phyloP scores from a whole-genome alignment of 2,888 invertebrate genomes.

The Brassicogethes aeneus region DNA sequence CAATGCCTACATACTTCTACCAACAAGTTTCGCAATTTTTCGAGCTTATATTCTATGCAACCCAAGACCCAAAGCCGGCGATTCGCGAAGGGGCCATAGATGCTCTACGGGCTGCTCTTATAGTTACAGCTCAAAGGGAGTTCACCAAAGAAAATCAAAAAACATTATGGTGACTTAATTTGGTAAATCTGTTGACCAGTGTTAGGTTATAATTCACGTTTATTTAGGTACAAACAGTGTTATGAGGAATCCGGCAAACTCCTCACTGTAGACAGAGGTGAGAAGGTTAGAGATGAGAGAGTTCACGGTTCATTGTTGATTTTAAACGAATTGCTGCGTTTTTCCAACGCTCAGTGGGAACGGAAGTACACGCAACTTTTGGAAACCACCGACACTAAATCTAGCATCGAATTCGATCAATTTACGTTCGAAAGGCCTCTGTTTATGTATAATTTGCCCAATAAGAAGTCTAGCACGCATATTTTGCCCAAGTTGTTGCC shows the following conservation, averaged over 20 bases:
- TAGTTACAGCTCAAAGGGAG: constrained; percentile 93
- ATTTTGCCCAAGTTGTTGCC: constrained; percentile 44
- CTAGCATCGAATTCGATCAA: constrained; percentile 26
- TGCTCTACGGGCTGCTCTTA: constrained; percentile 87
- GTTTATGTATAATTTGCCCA: constrained; percentile 41
- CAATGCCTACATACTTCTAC: constrained; percentile 95
- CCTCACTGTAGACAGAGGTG: constrained; percentile 65
- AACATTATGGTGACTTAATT: not conserved
- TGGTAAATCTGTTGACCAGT: too few species aligned
- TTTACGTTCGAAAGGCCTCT: constrained; percentile 29
- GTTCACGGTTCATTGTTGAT: constrained; percentile 89
- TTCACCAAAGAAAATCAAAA: constrained; percentile 79
- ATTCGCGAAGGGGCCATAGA: constrained; percentile 91
- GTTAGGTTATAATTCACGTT: too few species aligned
- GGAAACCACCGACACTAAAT: constrained; percentile 37
- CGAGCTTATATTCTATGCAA: constrained; percentile 84
- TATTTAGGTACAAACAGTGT: constrained; percentile 68
- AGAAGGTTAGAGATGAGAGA: constrained; percentile 78
- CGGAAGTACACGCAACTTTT: constrained; percentile 66
- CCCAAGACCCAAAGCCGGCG: constrained; percentile 83
- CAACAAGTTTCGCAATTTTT: constrained; percentile 91
- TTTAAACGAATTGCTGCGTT: constrained; percentile 86
- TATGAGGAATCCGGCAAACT: constrained; percentile 81
- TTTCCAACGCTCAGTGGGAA: constrained; percentile 84
- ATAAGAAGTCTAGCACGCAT: constrained; percentile 32